phyloP scores from a whole-genome alignment of 2,113 vertebrate genomes.

The Acanthochromis polyacanthus region DNA sequence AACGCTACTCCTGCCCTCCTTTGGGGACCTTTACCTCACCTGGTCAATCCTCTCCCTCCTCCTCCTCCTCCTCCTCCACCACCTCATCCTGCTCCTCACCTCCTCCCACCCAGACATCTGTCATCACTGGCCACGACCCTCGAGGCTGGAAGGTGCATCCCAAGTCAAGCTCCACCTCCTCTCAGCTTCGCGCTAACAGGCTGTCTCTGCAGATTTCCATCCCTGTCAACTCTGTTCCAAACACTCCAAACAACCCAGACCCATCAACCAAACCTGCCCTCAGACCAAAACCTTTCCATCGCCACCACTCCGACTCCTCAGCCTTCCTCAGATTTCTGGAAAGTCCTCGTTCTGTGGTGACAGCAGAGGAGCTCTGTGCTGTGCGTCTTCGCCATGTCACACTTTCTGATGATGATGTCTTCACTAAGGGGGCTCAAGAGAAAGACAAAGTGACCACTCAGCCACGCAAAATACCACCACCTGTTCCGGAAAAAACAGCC shows the following conservation, averaged over 20 bases:
- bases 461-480: constrained; percentile 47
- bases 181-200: constrained; percentile 13
- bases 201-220: constrained; percentile 73
- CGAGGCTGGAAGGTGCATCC: constrained; percentile 87
- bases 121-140: constrained; percentile 84
- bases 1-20: constrained; percentile 90
- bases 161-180: constrained; percentile 66
- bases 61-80: constrained; percentile 83
- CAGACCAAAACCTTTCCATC: constrained; percentile 24
- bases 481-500: constrained; percentile 57
- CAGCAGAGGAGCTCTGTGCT: not conserved
- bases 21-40: constrained; percentile 87
- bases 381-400: not conserved
- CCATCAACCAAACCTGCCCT: not conserved
- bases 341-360: constrained; percentile 9
- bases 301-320: constrained; percentile 66
- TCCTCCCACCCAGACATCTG: constrained; percentile 84
- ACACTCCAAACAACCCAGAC: not conserved
- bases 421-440: not conserved
- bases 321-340: constrained; percentile 24
- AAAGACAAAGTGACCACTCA: not conserved
- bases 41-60: constrained; percentile 82
- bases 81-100: constrained; percentile 88
- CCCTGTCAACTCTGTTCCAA: constrained; percentile 3
- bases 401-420: constrained; percentile 40